Conservation (phyloP, 2,888 invertebrate genomes). For the Desoria tigrina region DNA sequence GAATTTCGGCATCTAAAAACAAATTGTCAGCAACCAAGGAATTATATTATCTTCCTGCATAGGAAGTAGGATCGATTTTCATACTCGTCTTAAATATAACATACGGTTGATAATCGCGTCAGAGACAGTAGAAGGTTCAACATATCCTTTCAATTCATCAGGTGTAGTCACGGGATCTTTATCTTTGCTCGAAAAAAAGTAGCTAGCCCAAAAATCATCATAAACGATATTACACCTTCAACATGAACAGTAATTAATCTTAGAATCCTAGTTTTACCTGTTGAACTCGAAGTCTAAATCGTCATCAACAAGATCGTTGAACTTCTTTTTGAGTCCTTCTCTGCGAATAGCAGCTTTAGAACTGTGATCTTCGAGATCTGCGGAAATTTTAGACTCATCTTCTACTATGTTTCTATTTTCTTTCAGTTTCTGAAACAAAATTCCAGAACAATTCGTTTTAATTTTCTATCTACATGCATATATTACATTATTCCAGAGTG, state of each 20-base stretch:
- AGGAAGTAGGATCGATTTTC: no score
- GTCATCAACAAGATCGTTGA: slow-evolving; percentile 41
- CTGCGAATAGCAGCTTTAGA: slow-evolving; percentile 43
- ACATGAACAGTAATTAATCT: not conserved
- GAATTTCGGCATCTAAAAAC: slow-evolving; percentile 24
- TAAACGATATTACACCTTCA: not conserved
- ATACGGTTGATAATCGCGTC: slow-evolving; percentile 33
- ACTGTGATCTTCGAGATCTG: slow-evolving; percentile 44
- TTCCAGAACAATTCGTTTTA: not conserved
- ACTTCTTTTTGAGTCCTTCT: slow-evolving; percentile 40
- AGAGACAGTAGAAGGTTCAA: slow-evolving; percentile 20
- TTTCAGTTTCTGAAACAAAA: slow-evolving; percentile 10
- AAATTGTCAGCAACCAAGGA: no score
- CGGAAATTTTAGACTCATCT: slow-evolving; percentile 40
- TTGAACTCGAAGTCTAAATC: slow-evolving; percentile 47
- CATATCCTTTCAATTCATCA: slow-evolving; percentile 14
- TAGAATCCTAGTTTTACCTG: not conserved
- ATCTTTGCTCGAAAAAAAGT: no score
- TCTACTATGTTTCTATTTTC: slow-evolving; percentile 34
- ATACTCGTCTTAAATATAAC: no score
- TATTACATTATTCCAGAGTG: no score
- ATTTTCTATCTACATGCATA: not conserved
- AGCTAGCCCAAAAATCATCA: not conserved
- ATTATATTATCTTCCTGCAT: no score
- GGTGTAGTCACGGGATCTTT: slow-evolving; percentile 15